Evolutionary conservation across 2,113 vertebrate species (phyloP), one percentile per base, ranked within the genome.

Genomic region (Thalassarche chlororhynchos): DNA sequence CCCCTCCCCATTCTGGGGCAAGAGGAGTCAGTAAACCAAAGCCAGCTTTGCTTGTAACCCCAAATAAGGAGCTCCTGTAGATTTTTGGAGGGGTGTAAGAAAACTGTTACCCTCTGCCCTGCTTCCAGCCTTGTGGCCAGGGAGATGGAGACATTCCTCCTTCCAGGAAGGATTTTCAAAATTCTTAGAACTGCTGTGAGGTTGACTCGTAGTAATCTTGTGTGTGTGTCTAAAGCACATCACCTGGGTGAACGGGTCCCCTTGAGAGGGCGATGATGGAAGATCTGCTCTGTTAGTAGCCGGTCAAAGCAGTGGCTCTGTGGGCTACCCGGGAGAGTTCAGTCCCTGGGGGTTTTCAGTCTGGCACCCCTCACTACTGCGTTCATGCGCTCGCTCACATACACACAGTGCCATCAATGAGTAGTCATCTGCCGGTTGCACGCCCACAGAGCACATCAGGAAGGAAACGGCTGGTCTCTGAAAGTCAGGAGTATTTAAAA

Each of bases 391-490:
- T 18, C 42, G 8, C 87, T 31, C 92, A 81, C 95, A 89, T 64
- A n/a, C 61, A 2, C 70, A 8, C 77, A 4, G 49, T 87, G 61
- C 93, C 94, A 80, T 42, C 36, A 5, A 6, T 51, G 93, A 71
- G 87, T 16, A 96, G 91, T 91, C 96, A 74, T 95, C 96, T 87
- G 93, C 95, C 74, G 70, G 31, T 36, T 70, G 93, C 84, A 71
- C 91, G 74, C 96, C 97, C 94, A 94, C 97, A 31, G 74, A 84
- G 52, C 62, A 42, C 72, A 89, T 55, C 95, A 93, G 96, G 96
- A 97, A 97, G 96, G 94, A 97, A 97, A 83, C 71, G 91, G 70
- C 95, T 66, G 65, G 54, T 51, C 93, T 93, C 87, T 81, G 52
- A 14, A 70, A 96, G 87, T 47, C 80, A 76, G 91, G 66, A 94